Conservation (phyloP, 2,113 vertebrate species). For the Psilopsiagon aurifrons region DNA sequence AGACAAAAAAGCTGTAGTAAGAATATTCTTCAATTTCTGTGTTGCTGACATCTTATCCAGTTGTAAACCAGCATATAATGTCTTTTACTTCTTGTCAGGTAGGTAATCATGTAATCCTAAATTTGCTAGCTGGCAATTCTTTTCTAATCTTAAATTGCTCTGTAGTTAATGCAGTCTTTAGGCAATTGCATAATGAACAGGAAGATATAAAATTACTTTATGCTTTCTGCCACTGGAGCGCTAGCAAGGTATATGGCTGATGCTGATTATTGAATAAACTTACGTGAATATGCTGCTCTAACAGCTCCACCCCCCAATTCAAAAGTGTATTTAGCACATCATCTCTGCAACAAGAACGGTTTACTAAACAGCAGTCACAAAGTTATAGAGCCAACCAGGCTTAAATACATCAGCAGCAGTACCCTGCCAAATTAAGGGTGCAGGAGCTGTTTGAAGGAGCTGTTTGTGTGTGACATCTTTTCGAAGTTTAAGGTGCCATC, state of each 20-base stretch:
- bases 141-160: not conserved
- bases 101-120: not conserved
- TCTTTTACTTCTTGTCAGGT: not conserved
- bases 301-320: not conserved
- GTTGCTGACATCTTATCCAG: not conserved
- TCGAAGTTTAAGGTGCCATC: not conserved
- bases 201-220: not conserved
- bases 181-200: not conserved
- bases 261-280: not conserved
- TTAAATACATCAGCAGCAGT: not conserved
- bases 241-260: not conserved
- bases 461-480: not conserved
- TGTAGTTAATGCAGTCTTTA: not conserved
- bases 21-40: not conserved
- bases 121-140: not conserved
- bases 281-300: not conserved
- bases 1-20: not conserved
- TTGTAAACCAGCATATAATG: not conserved
- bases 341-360: not conserved
- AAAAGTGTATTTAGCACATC: not conserved
- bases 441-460: not conserved
- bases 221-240: not conserved
- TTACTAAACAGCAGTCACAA: not conserved
- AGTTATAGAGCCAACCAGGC: not conserved
- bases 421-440: not conserved